Percentiles rank a stretch among this genome's conserved stretches.
Evolutionary conservation across 1,140 invertebrate species (phyloP).

Genomic region (Heliconius hermathena): DNA sequence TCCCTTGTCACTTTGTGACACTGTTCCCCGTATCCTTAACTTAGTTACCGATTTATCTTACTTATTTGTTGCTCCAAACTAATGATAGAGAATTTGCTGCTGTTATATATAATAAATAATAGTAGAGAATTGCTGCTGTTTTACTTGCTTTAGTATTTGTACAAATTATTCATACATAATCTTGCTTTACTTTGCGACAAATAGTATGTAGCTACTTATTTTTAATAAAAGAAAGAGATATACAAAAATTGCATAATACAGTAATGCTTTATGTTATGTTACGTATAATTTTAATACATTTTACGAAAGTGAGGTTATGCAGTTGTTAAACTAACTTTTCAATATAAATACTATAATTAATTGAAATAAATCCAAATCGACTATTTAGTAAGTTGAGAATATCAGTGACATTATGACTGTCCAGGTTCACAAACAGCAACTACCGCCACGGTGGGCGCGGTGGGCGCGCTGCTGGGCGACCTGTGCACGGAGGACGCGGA

Average conservation of each 20-base stretch:
- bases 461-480: conserved; percentile 89
- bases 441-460: conserved; percentile 86
- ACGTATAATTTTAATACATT: too few relatives aligned
- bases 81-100: conserved; percentile 40
- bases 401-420: neutral
- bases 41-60: conserved; percentile 56
- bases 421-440: conserved; percentile 69
- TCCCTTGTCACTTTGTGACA: conserved; percentile 53
- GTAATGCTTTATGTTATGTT: too few relatives aligned
- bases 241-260: too few relatives aligned
- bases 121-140: too few relatives aligned
- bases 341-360: too few relatives aligned
- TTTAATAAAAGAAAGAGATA: neutral
- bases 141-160: neutral
- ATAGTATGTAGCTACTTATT: neutral
- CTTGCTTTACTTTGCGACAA: neutral
- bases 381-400: neutral
- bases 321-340: too few relatives aligned
- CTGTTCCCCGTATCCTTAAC: conserved; percentile 45
- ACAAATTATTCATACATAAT: neutral
- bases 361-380: neutral
- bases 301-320: too few relatives aligned
- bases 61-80: conserved; percentile 46
- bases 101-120: conserved; percentile 11
- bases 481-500: conserved; percentile 88